Base-by-base conservation (phyloP, 2,113 vertebrate genomes). In the Strix aluco region DNA sequence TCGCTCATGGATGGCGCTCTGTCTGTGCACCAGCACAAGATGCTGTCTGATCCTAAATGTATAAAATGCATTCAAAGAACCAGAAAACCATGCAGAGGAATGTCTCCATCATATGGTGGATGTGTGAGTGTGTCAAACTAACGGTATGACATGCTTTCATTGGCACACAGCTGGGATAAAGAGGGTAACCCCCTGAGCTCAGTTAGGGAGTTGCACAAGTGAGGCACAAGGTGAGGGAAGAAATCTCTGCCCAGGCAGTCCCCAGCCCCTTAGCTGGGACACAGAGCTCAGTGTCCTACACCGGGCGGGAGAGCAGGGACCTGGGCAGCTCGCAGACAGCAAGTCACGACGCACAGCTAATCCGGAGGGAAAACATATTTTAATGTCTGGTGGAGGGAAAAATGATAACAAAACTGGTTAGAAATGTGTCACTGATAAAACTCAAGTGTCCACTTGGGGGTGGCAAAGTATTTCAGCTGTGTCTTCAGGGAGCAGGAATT, bases 391-490 rank as follows among this genome's bases (percentile, higher is more conserved):
- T 27, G 23, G 58, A 92, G 25, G 9, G 52, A 44, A 78, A 92
- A 83, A 78, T 14, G 23, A 3, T 8, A n/a, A 65, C 8, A 52
- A 40, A 88, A n/a, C 11, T 34, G 9, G 11, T 57, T 57, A 42
- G n/a, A 83, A 70, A 44, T 26, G 57, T 27, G 25, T 32, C 61
- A 63, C 23, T 74, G 94, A 91, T 65, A 91, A 92, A 91, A 86
- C 55, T 44, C 40, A 11, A 91, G 47, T 82, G 92, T 95, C 98
- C 98, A 93, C 96, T 97, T 97, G 97, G 97, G 97, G 97, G 97
- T 98, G 91, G 96, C 91, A 97, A 97, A 98, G 93, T 52, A 62
- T 96, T 91, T 97, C 95, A 88, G 67, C 58, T 91, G 63, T 59
- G 47, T 90, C 94, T 96, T 91, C 62, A 94, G 93, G 95, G 96